These are phyloP conservation scores for Neodiprion lecontei DNA, from an alignment of 1,140 invertebrate genomes.

Conservation along the genomic window DNA sequence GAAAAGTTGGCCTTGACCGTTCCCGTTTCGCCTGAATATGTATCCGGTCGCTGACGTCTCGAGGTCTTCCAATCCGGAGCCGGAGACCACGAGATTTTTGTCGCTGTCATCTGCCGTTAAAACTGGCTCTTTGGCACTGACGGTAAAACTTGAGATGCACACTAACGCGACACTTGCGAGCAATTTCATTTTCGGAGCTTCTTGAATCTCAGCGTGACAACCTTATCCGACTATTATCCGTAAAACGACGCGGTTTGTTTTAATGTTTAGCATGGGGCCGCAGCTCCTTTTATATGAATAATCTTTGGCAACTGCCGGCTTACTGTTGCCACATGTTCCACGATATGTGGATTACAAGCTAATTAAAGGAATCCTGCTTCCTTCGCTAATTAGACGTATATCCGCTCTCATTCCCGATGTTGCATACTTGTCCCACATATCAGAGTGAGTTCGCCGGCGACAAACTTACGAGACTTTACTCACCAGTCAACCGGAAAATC, in stretches of 20 bases:
- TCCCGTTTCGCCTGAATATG: constrained; percentile 23
- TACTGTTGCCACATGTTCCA: not conserved
- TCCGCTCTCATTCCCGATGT: not conserved
- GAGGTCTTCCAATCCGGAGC: constrained; percentile 22
- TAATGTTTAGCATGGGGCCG: not conserved
- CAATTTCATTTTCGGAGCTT: not conserved
- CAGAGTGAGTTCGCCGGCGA: not conserved
- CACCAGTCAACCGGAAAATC: constrained; percentile 1
- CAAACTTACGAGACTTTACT: not conserved
- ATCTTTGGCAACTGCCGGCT: not conserved
- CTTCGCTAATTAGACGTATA: not conserved
- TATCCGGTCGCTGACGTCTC: constrained; percentile 33
- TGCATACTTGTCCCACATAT: not conserved
- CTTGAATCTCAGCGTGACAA: not conserved
- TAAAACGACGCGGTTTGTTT: not conserved
- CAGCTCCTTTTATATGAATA: constrained; percentile 10
- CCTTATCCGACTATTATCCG: not conserved
- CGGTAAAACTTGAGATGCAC: not conserved
- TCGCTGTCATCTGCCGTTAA: not conserved
- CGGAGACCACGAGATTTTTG: not conserved
- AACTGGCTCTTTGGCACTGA: not conserved
- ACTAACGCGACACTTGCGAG: not conserved
- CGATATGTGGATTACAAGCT: constrained; percentile 8
- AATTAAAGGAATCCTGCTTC: not conserved
- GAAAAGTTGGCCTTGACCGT: not conserved